Evolutionary conservation across 2,797 vertebrate species (phyloP), one percentile per base, ranked within the genome.

Genomic region (Leptodactylus fallax): DNA sequence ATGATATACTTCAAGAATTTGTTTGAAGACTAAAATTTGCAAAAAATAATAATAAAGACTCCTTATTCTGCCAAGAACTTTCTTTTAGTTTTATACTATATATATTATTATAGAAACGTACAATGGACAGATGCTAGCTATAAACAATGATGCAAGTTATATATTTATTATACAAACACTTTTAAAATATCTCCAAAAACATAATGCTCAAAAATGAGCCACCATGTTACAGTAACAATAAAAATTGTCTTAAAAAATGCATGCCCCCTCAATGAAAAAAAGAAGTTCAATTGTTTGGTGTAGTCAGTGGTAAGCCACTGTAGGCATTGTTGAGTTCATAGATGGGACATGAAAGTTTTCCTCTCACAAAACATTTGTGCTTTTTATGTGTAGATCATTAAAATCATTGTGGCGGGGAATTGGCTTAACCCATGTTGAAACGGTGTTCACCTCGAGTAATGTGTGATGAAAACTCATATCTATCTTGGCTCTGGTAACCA

Each of bases 381-480:
- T 88, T 85, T 89, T 90, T 83, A 69, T 86, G 2, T 74, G 53
- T 55, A n/a, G 0, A 71, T 87, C 87, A 67, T 85, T 17, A 86
- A 67, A 19, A 69, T 51, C 60, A 58, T 0, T 1, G n/a, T 87
- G 55, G 16, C 53, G 72, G 47, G 87, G 0, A 76, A 14, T 89
- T 60, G 71, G 71, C 88, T 93, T 94, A 96, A 90, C 92, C 94
- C 95, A 96, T 93, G 90, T 94, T 95, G 91, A 93, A 97, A 91
- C 97, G 97, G 88, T 99, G 98, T 92, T 99, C 98, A 36, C 98
- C 98, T 83, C 98, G 95, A 0, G 98, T 98, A 92, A 99, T 99
- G 93, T 99, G 98, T 21, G 98, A 99, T 19, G 98, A 99, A 94
- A 99, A 99, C 94, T 99, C 98, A 14, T 99, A 99, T 65, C 98